A percentile compares a stretch with the other conserved stretches of the same genome.
Evolutionary conservation across 2,797 vertebrate genomes (phyloP).

Genomic region (Muscicapa striata): DNA sequence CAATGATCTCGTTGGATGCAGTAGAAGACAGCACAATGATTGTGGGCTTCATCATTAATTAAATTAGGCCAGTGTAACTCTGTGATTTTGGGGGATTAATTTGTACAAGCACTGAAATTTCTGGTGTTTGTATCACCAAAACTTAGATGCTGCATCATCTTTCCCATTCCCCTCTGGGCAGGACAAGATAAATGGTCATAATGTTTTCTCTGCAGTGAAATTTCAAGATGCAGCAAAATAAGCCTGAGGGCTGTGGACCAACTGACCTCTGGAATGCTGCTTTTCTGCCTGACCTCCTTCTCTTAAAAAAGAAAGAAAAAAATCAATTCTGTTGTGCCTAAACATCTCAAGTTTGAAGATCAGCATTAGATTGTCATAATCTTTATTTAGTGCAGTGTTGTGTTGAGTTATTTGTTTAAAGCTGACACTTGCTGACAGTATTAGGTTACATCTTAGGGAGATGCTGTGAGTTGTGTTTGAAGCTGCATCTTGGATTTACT

Average conservation of each 20-base stretch:
- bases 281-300: not conserved
- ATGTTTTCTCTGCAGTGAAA: not conserved
- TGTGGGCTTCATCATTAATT: not conserved
- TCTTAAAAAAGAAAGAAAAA: not conserved
- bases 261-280: not conserved
- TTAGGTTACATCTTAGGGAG: slow-evolving; percentile 59
- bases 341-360: slow-evolving; percentile 30
- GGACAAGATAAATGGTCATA: not conserved
- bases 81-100: not conserved
- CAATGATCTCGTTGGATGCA: not conserved
- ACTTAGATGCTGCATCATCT: not conserved
- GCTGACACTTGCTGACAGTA: slow-evolving; percentile 57
- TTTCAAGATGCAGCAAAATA: not conserved
- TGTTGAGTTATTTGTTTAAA: slow-evolving; percentile 49
- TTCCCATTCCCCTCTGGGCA: not conserved
- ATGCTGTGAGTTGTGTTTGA: slow-evolving; percentile 44
- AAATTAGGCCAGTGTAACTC: not conserved
- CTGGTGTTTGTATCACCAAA: not conserved
- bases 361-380: slow-evolving; percentile 29
- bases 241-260: not conserved
- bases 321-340: not conserved
- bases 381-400: slow-evolving; percentile 43
- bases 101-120: not conserved
- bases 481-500: slow-evolving; percentile 40
- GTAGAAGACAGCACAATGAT: not conserved